Percentiles rank a stretch among this genome's conserved stretches.
Conservation (phyloP, 2,888 invertebrate species). For the Dichetophora obliterata region DNA sequence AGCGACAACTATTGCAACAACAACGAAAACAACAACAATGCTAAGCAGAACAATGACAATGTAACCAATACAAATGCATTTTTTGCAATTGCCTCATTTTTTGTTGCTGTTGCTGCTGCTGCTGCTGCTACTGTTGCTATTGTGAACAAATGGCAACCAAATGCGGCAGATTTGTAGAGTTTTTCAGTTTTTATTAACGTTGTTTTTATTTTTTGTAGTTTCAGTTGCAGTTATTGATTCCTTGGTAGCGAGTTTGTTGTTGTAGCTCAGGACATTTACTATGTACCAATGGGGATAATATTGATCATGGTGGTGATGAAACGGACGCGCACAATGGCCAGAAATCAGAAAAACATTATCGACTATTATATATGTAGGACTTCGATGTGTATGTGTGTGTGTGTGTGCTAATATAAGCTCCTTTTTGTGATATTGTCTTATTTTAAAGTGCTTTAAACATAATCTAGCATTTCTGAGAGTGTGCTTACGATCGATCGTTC, state of each 20-base stretch:
- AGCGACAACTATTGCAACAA: constrained; percentile 25
- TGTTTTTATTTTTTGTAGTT: not conserved
- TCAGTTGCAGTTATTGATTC: not conserved
- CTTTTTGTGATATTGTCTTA: not conserved
- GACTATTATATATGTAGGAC: too few relatives aligned
- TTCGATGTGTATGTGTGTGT: not conserved
- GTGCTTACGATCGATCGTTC: too few relatives aligned
- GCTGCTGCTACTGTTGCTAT: constrained; percentile 27
- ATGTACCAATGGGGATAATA: not conserved
- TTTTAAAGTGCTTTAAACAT: not conserved
- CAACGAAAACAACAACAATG: constrained; percentile 23
- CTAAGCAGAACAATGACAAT: constrained; percentile 12
- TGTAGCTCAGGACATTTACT: not conserved
- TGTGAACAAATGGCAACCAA: constrained; percentile 24
- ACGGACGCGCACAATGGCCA: too few relatives aligned
- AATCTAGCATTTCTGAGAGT: not conserved
- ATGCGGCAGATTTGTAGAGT: constrained; percentile 30
- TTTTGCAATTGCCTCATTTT: constrained; percentile 38
- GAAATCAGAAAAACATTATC: too few relatives aligned
- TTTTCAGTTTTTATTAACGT: not conserved
- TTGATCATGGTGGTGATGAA: too few relatives aligned
- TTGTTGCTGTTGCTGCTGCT: constrained; percentile 38
- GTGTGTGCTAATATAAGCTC: not conserved
- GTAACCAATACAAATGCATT: constrained; percentile 44
- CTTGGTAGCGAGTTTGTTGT: not conserved